These are phyloP conservation scores for Mellivora capensis DNA, from an alignment of 2,113 vertebrate species.

Conservation along the genomic window DNA sequence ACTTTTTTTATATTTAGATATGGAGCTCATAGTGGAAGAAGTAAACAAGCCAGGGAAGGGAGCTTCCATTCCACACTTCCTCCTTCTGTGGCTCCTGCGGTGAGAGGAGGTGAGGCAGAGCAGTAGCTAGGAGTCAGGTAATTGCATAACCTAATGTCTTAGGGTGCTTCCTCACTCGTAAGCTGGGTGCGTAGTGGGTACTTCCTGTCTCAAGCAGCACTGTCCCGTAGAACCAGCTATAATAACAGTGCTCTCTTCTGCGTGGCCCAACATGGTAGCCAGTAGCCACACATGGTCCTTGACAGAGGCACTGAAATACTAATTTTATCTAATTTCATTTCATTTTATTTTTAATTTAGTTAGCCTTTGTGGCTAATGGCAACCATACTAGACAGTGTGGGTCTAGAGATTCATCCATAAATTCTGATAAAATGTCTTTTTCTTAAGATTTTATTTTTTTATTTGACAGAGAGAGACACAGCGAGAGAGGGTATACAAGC, in stretches of 20 bases:
- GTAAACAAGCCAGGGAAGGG: background rate
- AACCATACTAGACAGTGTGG: background rate
- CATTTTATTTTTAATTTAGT: background rate
- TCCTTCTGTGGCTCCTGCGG: background rate
- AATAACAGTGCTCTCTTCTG: no score
- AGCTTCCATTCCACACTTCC: background rate
- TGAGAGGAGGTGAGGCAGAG: background rate
- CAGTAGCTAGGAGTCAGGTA: background rate
- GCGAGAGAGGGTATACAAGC: no score
- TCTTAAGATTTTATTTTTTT: no score
- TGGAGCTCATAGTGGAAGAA: no score
- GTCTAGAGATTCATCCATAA: background rate
- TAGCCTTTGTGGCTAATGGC: background rate
- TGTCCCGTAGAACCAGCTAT: no score
- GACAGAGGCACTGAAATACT: background rate
- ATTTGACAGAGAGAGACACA: no score
- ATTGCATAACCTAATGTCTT: background rate
- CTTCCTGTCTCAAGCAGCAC: background rate
- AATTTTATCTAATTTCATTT: background rate
- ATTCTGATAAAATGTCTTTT: background rate
- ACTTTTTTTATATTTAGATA: background rate
- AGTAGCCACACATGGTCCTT: background rate
- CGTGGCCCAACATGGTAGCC: accelerated
- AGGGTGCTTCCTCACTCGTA: background rate
- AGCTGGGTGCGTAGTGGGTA: background rate